A percentile compares a stretch with the other conserved stretches of the same genome.
Conservation (phyloP, 2,113 vertebrate species). For the Orycteropus afer region DNA sequence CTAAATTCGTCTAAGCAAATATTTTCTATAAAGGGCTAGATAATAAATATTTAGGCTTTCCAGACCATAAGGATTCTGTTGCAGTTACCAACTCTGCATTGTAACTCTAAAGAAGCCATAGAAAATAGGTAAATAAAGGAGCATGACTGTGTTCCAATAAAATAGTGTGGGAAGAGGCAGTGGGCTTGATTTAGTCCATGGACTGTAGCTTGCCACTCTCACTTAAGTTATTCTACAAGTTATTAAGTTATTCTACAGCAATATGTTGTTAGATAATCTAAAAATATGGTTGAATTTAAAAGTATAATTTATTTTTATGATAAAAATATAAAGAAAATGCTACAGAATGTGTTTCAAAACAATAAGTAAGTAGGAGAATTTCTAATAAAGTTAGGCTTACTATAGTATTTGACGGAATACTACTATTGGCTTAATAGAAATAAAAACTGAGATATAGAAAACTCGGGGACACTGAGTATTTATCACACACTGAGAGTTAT, state of each 20-base stretch:
- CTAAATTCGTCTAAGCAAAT: slow-evolving; percentile 25
- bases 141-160: not conserved
- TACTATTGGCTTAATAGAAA: not conserved
- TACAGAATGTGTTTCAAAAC: not conserved
- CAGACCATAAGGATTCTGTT: slow-evolving; percentile 8
- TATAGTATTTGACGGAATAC: not conserved
- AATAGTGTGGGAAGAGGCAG: not conserved
- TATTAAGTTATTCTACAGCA: not conserved
- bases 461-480: not conserved
- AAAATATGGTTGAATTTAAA: not conserved
- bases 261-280: not conserved
- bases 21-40: slow-evolving; percentile 33
- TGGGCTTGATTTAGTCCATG: not conserved
- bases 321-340: not conserved
- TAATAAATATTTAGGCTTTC: slow-evolving; percentile 48
- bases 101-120: not conserved
- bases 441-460: not conserved
- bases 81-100: not conserved
- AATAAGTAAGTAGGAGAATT: not conserved
- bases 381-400: not conserved
- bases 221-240: not conserved
- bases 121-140: not conserved
- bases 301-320: not conserved
- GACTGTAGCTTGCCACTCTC: not conserved
- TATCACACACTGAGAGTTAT: not conserved